Evolutionary conservation across 2,888 invertebrate genomes (phyloP).

Genomic region (Rhodophaea formosa): DNA sequence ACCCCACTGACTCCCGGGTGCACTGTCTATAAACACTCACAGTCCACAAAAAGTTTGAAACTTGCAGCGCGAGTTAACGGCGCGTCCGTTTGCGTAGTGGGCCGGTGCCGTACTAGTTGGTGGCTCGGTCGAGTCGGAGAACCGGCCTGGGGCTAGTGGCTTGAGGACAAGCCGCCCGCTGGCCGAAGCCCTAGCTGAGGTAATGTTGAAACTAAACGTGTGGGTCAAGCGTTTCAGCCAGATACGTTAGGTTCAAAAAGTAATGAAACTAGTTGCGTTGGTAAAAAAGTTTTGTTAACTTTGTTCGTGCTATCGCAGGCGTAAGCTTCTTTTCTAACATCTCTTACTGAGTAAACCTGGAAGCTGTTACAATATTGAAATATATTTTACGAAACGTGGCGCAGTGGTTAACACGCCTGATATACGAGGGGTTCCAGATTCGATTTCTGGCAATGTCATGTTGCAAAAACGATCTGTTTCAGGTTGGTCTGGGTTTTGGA

Average conservation of each 20-base stretch:
- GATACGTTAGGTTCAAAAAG: slow-evolving; percentile 12
- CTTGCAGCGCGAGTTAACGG: slow-evolving; percentile 52
- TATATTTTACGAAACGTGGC: too few species aligned
- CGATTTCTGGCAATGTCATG: too few species aligned
- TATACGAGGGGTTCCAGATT: too few species aligned
- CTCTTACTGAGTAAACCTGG: too few species aligned
- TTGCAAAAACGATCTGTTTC: too few species aligned
- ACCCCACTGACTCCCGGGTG: slow-evolving; percentile 40
- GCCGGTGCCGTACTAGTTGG: slow-evolving; percentile 69
- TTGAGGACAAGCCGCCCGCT: slow-evolving; percentile 49
- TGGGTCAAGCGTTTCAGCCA: slow-evolving; percentile 14
- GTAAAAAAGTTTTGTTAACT: background rate
- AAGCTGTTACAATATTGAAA: too few species aligned
- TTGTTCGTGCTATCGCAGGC: background rate
- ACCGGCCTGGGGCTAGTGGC: slow-evolving; percentile 44
- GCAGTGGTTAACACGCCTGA: too few species aligned
- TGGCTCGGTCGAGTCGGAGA: slow-evolving; percentile 47
- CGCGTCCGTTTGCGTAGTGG: slow-evolving; percentile 66
- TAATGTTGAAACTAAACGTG: slow-evolving; percentile 13
- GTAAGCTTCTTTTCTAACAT: too few species aligned
- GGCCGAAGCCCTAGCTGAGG: slow-evolving; percentile 34
- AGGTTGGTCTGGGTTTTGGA: too few species aligned
- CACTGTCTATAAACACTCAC: slow-evolving; percentile 43
- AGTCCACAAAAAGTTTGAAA: slow-evolving; percentile 51
- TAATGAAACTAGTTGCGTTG: background rate